Evolutionary conservation across 1,140 invertebrate genomes (phyloP).

Genomic region (Bilobella aurantiaca): DNA sequence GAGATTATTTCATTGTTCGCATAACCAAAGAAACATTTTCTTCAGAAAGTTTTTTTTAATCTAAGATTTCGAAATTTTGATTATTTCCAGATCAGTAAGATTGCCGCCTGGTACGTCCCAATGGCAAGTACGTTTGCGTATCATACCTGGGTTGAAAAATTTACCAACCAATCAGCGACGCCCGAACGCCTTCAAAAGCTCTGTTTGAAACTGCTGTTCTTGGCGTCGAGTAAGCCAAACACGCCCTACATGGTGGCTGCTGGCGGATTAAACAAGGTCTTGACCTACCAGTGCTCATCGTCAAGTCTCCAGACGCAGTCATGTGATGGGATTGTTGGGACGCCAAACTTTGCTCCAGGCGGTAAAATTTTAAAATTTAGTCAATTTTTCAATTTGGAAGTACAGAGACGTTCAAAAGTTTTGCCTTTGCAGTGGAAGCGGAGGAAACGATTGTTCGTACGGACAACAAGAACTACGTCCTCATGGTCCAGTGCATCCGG

Average conservation of each 20-base stretch:
- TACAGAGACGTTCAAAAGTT: background rate
- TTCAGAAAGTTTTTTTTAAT: no score
- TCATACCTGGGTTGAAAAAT: background rate
- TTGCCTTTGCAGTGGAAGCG: constrained; percentile 8
- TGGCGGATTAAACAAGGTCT: background rate
- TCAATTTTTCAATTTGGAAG: background rate
- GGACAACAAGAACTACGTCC: constrained; percentile 12
- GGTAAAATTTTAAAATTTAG: background rate
- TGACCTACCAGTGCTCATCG: constrained; percentile 4
- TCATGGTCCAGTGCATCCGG: constrained; percentile 13
- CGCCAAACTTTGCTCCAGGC: constrained; percentile 15
- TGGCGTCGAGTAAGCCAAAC: background rate
- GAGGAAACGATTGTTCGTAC: constrained; percentile 17
- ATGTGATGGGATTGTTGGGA: constrained; percentile 8
- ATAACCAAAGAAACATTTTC: no score
- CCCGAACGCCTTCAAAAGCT: background rate
- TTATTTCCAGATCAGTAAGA: background rate
- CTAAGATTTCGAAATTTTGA: no score
- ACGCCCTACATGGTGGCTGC: constrained; percentile 13
- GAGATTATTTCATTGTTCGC: no score
- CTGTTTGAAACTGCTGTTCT: background rate
- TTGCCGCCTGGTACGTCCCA: constrained; percentile 6
- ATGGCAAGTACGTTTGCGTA: background rate
- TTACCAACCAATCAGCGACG: background rate
- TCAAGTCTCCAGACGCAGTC: constrained; percentile 10